A percentile compares a stretch with the other conserved stretches of the same genome.
Conservation (phyloP, 2,797 vertebrate genomes). For the Pempheris klunzingeri region DNA sequence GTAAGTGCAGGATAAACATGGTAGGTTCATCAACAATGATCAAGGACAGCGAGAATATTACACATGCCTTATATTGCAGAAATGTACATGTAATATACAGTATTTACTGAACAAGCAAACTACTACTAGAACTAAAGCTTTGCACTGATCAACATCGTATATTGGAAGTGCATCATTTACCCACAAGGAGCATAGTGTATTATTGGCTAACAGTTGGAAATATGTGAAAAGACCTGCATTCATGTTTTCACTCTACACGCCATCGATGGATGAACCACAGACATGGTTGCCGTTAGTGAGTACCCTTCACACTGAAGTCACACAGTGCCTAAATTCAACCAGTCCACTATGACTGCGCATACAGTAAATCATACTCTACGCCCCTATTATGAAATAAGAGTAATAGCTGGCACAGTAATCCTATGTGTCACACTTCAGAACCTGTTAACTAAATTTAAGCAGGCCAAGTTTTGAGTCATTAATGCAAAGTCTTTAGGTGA, state of each 20-base stretch:
- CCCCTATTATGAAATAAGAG: constrained; percentile 38
- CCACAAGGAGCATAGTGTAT: constrained; percentile 57
- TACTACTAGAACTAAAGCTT: constrained; percentile 65
- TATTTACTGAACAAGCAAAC: constrained; percentile 66
- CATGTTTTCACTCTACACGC: constrained; percentile 24
- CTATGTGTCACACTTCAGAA: constrained; percentile 40
- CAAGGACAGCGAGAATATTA: constrained; percentile 63
- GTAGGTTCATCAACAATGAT: constrained; percentile 56
- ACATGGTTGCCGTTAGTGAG: constrained; percentile 21
- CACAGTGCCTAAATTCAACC: constrained; percentile 42
- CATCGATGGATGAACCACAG: constrained; percentile 36
- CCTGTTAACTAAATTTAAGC: constrained; percentile 37
- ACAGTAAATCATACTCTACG: constrained; percentile 20
- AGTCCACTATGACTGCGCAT: constrained; percentile 16
- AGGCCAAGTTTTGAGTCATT: constrained; percentile 46
- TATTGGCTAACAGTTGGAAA: constrained; percentile 46
- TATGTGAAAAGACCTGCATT: constrained; percentile 37
- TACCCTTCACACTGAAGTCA: constrained; percentile 41
- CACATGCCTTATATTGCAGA: constrained; percentile 70
- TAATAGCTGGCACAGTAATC: constrained; percentile 44
- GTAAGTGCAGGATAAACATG: constrained; percentile 61
- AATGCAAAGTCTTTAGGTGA: constrained; percentile 51
- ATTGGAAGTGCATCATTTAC: constrained; percentile 63
- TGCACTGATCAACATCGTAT: constrained; percentile 60
- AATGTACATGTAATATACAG: constrained; percentile 66